phyloP scores from a whole-genome alignment of 2,113 vertebrate genomes.

The Pelecanus crispus region DNA sequence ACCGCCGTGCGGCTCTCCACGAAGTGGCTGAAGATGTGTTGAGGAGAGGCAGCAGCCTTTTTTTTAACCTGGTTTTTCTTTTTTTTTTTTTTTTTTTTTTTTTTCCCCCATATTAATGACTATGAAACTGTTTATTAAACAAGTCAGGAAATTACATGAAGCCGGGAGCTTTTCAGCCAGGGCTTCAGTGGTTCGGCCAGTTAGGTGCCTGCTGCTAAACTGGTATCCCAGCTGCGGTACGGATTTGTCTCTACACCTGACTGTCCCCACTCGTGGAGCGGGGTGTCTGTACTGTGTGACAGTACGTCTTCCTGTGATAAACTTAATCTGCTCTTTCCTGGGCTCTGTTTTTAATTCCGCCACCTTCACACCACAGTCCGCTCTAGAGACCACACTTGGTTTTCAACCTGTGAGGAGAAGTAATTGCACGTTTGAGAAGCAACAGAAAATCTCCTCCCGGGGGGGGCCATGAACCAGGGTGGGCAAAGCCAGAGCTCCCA shows the following conservation, averaged over 20 bases:
- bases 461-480: not conserved
- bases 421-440: not conserved
- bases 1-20: not conserved
- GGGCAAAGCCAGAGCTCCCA: not conserved
- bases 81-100: too few relatives aligned
- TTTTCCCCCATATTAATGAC: not conserved
- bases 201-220: not conserved
- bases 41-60: not conserved
- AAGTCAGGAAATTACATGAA: not conserved
- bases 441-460: not conserved
- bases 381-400: not conserved
- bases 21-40: not conserved
- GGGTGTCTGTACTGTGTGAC: not conserved
- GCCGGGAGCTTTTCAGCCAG: not conserved
- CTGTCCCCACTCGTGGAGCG: not conserved
- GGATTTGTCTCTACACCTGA: not conserved
- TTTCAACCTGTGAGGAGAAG: not conserved
- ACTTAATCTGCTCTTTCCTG: too few relatives aligned
- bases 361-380: not conserved
- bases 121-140: not conserved
- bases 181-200: not conserved
- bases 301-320: accelerated
- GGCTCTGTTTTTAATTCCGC: not conserved
- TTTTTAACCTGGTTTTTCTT: not conserved
- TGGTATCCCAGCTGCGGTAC: not conserved